Evolutionary conservation across 1,140 invertebrate genomes (phyloP), one percentile per base, ranked within the genome.

Genomic region (Oryctes rhinoceros): DNA sequence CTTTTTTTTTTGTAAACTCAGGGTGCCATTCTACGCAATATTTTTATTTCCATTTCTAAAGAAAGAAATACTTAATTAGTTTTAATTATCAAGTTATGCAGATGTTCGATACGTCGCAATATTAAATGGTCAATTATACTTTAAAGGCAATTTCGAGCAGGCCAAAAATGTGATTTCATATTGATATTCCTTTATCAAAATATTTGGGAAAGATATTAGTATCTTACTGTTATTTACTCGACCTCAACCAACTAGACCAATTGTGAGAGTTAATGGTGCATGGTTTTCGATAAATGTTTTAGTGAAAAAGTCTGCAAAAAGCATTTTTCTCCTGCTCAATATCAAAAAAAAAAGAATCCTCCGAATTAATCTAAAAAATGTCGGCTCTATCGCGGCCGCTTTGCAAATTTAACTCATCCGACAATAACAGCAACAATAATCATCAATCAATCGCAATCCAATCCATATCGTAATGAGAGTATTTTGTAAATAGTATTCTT

Each of bases 21-120:
- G 86, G 86, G 86, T 87, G 86, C 86, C 86, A 87, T 67, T 86
- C 85, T 85, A 83, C 84, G 83, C 84, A 85, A 83, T 80, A 80
- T 80, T 49, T 15, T 24, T 78, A 30, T 80, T 39, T 80, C 11
- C 24, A 47, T 79, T 80, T 79, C 37, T 79, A 79, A 79, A 71
- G 37, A 48, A 80, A 48, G 24, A 80, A 76, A n/a, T 30, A 30
- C 24, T 30, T 30, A 30, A 9, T 35, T 30, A 74, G 20, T 7
- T 74, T 74, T 74, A 24, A 39, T 44, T 10, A 30, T 30, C 24
- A 30, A 30, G 24, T 30, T 30, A 30, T 30, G 24, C 3, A 30
- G 13, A 35, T 15, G 5, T 74, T 74, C 30, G 20, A 15, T 24
- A 30, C 24, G 3, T 35, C 35, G 13, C 4, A 53, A 53, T 53